phyloP scores from a whole-genome alignment of 2,888 invertebrate genomes.

The Orthosia gothica region DNA sequence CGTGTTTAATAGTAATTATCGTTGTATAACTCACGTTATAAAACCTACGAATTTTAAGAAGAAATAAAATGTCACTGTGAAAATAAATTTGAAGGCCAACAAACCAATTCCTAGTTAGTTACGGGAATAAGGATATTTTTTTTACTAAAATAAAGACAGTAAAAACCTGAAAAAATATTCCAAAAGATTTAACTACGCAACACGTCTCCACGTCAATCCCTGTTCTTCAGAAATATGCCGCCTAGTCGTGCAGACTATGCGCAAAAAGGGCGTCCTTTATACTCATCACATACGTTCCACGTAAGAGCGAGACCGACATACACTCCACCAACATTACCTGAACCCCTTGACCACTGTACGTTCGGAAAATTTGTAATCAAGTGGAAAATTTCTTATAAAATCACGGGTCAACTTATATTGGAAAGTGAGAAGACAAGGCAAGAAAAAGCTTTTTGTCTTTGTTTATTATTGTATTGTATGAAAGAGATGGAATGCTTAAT shows the following conservation, averaged over 20 bases:
- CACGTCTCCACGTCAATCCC: conserved; percentile 69
- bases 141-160: too few species aligned
- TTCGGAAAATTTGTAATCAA: conserved; percentile 27
- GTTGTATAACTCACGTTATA: too few species aligned
- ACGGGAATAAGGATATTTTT: too few species aligned
- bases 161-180: too few species aligned
- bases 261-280: conserved; percentile 90
- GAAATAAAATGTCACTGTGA: too few species aligned
- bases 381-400: conserved; percentile 30
- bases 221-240: conserved; percentile 88
- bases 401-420: conserved; percentile 29
- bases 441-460: conserved; percentile 82
- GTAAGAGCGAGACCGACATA: conserved; percentile 76
- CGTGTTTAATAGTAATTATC: too few species aligned
- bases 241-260: conserved; percentile 90
- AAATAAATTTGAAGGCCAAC: too few species aligned
- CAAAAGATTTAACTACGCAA: neutral
- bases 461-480: conserved; percentile 79
- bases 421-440: conserved; percentile 69
- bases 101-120: too few species aligned
- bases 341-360: conserved; percentile 56
- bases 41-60: too few species aligned
- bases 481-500: conserved; percentile 75
- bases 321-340: conserved; percentile 46
- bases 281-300: conserved; percentile 88